A percentile compares a stretch with the other conserved stretches of the same genome.
These are phyloP conservation scores for Hydrolagus affinis DNA, from an alignment of 2,113 vertebrate species.

Conservation along the genomic window DNA sequence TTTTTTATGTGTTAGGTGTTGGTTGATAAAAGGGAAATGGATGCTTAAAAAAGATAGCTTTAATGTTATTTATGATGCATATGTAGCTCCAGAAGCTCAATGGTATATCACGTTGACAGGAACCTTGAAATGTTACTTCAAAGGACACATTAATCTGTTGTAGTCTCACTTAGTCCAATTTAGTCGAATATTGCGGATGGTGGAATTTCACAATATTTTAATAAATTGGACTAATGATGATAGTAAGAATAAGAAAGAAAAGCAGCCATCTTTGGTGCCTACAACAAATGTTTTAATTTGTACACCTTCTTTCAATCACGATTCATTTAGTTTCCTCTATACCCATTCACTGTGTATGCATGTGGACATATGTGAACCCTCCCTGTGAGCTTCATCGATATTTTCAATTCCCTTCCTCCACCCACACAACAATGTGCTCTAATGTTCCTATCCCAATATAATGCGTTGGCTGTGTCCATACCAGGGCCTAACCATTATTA, in stretches of 20 bases:
- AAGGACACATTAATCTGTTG: conserved; percentile 12
- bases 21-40: conserved; percentile 67
- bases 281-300: not conserved
- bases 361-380: too few species aligned
- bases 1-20: too few species aligned
- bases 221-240: not conserved
- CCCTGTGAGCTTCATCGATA: too few species aligned
- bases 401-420: too few species aligned
- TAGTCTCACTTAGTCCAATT: conserved; percentile 3
- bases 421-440: too few species aligned
- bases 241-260: not conserved
- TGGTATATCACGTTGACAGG: conserved; percentile 65
- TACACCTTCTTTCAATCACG: not conserved
- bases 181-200: not conserved
- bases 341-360: too few species aligned
- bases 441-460: too few species aligned
- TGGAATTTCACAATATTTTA: not conserved
- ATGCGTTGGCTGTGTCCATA: too few species aligned
- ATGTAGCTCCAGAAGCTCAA: conserved; percentile 59
- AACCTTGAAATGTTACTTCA: conserved; percentile 50
- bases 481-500: too few species aligned
- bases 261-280: not conserved
- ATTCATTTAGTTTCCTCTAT: too few species aligned
- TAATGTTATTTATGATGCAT: conserved; percentile 72
- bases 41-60: conserved; percentile 52